Evolutionary conservation across 1,140 invertebrate species (phyloP).

Genomic region (Pseudobourletiella spinata): DNA sequence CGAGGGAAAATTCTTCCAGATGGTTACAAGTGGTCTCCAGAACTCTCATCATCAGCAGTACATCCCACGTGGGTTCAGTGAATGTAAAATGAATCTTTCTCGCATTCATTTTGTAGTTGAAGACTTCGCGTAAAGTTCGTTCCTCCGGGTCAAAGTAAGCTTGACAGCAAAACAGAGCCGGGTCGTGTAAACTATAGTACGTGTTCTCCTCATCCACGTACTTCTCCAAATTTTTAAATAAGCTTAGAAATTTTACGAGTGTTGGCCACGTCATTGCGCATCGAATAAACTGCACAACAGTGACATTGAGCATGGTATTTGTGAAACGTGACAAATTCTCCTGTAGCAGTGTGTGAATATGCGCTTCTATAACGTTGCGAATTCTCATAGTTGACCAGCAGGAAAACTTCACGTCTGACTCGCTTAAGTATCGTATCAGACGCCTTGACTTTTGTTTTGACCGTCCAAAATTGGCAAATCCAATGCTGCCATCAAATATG

Average conservation of each 20-base stretch:
- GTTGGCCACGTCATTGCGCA: constrained; percentile 2
- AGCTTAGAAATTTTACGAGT: constrained; percentile 2
- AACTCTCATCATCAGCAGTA: constrained; percentile 3
- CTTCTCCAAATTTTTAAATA: constrained; percentile 3
- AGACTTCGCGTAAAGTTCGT: neutral
- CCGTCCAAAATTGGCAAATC: neutral
- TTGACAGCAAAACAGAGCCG: neutral
- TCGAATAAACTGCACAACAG: neutral
- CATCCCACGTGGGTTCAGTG: neutral
- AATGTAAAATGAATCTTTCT: neutral
- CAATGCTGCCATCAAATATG: neutral
- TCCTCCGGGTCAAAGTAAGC: neutral
- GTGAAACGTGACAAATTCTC: neutral
- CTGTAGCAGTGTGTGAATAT: neutral
- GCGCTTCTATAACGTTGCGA: neutral
- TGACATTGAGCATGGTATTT: neutral
- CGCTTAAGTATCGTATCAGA: neutral
- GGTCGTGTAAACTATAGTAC: neutral
- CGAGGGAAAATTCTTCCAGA: constrained; percentile 3
- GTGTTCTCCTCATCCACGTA: neutral
- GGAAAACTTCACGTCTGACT: constrained; percentile 5
- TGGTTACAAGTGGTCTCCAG: constrained; percentile 4
- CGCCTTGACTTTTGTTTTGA: neutral
- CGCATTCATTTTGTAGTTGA: neutral
- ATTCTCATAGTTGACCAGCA: constrained; percentile 14